phyloP scores from a whole-genome alignment of 1,140 invertebrate species.

The Eubasilissa regina region DNA sequence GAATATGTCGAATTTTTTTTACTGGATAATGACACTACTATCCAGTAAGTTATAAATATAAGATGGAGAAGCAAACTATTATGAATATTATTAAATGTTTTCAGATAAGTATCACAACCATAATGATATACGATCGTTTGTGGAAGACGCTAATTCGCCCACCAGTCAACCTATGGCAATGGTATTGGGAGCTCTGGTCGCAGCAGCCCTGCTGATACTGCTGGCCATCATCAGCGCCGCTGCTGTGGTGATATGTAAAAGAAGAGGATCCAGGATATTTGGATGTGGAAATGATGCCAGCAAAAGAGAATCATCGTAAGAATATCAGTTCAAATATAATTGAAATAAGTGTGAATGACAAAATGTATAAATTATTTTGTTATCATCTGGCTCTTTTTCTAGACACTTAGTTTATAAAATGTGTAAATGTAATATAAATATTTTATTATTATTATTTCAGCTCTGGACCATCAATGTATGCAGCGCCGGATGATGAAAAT shows the following conservation, averaged over 20 bases:
- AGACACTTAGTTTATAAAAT: too few species aligned
- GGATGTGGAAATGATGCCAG: conserved; percentile 34
- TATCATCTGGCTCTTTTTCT: too few species aligned
- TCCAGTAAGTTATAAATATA: too few species aligned
- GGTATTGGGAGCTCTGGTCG: conserved; percentile 53
- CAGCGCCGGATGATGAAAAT: conserved; percentile 56
- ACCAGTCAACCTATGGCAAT: conserved; percentile 54
- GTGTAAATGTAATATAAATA: too few species aligned
- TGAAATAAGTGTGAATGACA: too few species aligned
- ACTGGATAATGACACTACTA: too few species aligned
- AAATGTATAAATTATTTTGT: too few species aligned
- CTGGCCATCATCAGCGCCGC: conserved; percentile 52
- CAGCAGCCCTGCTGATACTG: conserved; percentile 51
- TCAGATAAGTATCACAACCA: conserved; percentile 24
- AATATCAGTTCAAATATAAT: too few species aligned
- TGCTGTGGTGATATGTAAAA: conserved; percentile 52
- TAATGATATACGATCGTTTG: background rate
- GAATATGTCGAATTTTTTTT: too few species aligned
- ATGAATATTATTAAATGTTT: too few species aligned
- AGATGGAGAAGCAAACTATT: too few species aligned
- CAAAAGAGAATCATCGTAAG: conserved; percentile 55
- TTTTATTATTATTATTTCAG: conserved; percentile 33
- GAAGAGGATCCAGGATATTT: conserved; percentile 25
- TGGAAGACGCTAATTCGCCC: background rate
- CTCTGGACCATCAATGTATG: conserved; percentile 56